phyloP scores from a whole-genome alignment of 2,113 vertebrate species.

The Irena cyanogastra region DNA sequence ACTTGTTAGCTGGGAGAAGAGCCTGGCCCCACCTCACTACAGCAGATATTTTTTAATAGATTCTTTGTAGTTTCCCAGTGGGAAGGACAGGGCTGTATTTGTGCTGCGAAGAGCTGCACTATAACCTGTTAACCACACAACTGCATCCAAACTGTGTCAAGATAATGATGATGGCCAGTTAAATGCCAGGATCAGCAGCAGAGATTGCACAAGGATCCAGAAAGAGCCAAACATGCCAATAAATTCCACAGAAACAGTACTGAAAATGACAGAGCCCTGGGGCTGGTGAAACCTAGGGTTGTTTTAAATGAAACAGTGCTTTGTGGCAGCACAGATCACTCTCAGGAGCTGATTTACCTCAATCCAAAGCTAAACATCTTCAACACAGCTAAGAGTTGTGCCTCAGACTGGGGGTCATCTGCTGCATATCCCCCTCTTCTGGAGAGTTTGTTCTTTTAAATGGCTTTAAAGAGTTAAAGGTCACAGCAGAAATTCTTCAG shows the following conservation, averaged over 20 bases:
- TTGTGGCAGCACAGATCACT: neutral
- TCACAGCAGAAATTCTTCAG: neutral
- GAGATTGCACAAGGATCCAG: neutral
- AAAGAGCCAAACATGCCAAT: neutral
- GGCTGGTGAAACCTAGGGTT: neutral
- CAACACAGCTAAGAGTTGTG: neutral
- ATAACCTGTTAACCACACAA: neutral
- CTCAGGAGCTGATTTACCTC: neutral
- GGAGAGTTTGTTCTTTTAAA: neutral
- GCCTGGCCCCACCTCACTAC: accelerated
- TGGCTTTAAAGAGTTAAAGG: neutral
- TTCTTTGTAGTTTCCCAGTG: neutral
- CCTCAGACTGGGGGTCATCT: neutral
- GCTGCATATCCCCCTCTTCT: neutral
- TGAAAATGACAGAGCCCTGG: neutral
- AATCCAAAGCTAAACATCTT: neutral
- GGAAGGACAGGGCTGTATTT: neutral
- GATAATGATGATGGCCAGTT: neutral
- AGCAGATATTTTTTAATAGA: neutral
- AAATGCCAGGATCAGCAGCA: neutral
- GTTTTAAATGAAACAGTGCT: neutral
- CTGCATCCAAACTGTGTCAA: neutral
- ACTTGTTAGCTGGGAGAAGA: neutral
- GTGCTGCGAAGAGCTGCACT: neutral
- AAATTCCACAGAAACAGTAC: neutral